Evolutionary conservation across 1,140 invertebrate genomes (phyloP).

Genomic region (Temnothorax longispinosus): DNA sequence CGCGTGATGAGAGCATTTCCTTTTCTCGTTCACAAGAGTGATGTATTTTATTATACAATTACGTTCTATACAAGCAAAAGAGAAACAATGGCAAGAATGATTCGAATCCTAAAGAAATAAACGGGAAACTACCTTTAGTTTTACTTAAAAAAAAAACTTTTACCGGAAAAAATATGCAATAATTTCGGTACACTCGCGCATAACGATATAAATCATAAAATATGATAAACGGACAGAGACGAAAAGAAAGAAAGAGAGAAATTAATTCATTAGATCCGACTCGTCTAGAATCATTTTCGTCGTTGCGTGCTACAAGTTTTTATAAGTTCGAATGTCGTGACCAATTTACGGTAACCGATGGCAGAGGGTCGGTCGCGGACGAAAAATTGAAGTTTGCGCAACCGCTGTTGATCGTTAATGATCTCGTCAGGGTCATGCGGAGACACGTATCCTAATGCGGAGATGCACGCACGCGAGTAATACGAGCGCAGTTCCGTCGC

Average conservation of each 20-base stretch:
- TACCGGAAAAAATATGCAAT: neutral
- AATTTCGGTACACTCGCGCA: neutral
- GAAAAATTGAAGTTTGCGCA: constrained; percentile 52
- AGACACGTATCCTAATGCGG: constrained; percentile 12
- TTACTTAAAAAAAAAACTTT: too few relatives aligned
- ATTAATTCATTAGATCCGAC: neutral
- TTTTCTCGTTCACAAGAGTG: neutral
- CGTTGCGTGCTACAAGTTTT: constrained; percentile 10
- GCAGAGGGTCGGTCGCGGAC: constrained; percentile 13
- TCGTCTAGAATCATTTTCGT: constrained; percentile 14
- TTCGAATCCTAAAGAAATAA: neutral
- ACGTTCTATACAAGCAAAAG: too few relatives aligned
- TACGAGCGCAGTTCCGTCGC: neutral
- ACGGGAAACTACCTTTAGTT: neutral
- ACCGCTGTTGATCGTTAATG: constrained; percentile 32
- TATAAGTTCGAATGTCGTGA: constrained; percentile 39
- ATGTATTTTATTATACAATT: neutral
- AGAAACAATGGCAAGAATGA: neutral
- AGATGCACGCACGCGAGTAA: constrained; percentile 44
- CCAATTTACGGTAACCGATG: constrained; percentile 42
- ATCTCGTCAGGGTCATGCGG: constrained; percentile 23
- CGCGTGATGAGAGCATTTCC: neutral
- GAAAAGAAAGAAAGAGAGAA: neutral
- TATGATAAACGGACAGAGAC: neutral
- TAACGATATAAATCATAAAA: neutral